Percentiles rank a stretch among this genome's conserved stretches.
Evolutionary conservation across 2,113 vertebrate genomes (phyloP).

Genomic region (Pantherophis guttatus): DNA sequence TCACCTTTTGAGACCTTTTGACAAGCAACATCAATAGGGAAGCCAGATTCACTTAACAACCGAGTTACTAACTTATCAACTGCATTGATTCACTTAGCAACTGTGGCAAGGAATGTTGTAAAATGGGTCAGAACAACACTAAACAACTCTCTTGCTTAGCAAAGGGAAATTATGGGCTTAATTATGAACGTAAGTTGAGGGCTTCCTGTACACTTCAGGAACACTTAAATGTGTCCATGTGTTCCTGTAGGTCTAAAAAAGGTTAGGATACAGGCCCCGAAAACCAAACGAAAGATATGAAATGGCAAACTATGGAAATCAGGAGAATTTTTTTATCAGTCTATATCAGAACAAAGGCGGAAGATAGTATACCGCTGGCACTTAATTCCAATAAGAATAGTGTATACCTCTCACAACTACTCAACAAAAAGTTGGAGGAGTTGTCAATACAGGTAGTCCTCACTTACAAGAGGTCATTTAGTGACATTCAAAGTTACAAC

Average conservation of each 20-base stretch:
- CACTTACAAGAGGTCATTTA: too few relatives aligned
- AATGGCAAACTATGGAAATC: background rate
- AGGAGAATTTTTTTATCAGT: background rate
- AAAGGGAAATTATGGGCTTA: background rate
- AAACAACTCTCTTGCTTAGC: background rate
- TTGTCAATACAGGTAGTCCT: background rate
- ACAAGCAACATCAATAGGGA: background rate
- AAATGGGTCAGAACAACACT: background rate
- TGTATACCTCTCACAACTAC: background rate
- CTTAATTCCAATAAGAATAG: background rate
- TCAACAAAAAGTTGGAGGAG: background rate
- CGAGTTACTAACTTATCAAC: background rate
- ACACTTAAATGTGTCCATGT: background rate
- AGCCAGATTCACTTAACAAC: background rate
- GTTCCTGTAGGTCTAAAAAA: background rate
- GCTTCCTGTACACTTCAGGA: background rate
- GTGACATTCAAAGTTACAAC: too few relatives aligned
- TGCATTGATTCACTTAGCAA: background rate
- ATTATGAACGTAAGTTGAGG: background rate
- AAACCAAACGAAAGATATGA: background rate
- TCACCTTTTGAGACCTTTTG: background rate
- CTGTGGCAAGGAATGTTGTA: background rate
- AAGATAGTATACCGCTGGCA: background rate
- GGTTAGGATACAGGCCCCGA: background rate
- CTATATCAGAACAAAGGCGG: background rate